Evolutionary conservation across 1,140 invertebrate species (phyloP).

Genomic region (Drosophila saltans): DNA sequence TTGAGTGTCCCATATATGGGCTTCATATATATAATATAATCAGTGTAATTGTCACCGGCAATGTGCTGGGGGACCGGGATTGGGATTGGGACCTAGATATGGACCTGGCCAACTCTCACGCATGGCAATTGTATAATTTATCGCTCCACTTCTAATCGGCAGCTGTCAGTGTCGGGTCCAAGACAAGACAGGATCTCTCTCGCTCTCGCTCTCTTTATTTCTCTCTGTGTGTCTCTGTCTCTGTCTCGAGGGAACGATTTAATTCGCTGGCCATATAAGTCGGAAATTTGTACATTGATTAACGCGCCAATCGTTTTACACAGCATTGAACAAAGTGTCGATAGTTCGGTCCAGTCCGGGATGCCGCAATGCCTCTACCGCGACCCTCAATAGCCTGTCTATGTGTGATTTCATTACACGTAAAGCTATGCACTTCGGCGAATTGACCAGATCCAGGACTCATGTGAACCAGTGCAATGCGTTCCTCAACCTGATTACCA

Average conservation of each 20-base stretch:
- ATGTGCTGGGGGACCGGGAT: conserved; percentile 56
- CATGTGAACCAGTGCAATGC: conserved; percentile 58
- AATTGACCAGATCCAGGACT: conserved; percentile 55
- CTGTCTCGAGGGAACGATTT: conserved; percentile 78
- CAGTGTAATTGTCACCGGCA: conserved; percentile 75
- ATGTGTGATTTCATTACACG: conserved; percentile 80
- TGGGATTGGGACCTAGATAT: conserved; percentile 41
- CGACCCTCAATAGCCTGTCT: conserved; percentile 31
- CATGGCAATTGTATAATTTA: conserved; percentile 81
- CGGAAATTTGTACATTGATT: conserved; percentile 81
- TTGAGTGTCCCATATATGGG: conserved; percentile 63
- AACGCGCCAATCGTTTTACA: conserved; percentile 81
- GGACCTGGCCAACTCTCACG: conserved; percentile 58
- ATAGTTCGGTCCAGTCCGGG: conserved; percentile 40
- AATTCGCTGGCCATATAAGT: conserved; percentile 79
- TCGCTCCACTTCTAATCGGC: conserved; percentile 80
- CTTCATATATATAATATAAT: conserved; percentile 78
- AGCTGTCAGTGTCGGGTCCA: conserved; percentile 56
- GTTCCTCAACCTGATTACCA: conserved; percentile 73
- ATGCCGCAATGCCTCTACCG: conserved; percentile 14
- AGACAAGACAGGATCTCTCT: conserved; percentile 25
- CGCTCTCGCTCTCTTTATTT: conserved; percentile 6
- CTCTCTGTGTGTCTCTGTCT: background rate
- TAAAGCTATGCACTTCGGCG: conserved; percentile 55
- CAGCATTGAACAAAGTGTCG: conserved; percentile 75